Percentiles rank a stretch among this genome's conserved stretches.
phyloP scores from a whole-genome alignment of 2,113 vertebrate genomes.

The Ciconia boyciana region DNA sequence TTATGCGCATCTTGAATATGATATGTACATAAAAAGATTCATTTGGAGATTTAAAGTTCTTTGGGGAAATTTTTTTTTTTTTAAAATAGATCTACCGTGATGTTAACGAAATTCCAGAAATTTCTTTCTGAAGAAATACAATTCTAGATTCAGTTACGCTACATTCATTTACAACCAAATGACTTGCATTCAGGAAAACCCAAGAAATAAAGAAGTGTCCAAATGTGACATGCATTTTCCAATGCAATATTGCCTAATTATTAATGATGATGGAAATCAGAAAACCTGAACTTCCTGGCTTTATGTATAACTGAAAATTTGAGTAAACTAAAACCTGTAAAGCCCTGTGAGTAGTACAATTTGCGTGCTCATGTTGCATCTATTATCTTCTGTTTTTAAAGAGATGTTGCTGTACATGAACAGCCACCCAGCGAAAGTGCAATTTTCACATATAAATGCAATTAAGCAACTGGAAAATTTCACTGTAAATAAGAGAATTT shows the following conservation, averaged over 20 bases:
- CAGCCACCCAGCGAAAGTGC: accelerated
- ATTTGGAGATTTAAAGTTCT: not conserved
- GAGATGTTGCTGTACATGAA: not conserved
- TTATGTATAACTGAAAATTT: not conserved
- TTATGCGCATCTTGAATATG: not conserved
- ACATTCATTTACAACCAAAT: not conserved
- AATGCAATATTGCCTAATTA: not conserved
- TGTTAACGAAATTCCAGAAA: not conserved
- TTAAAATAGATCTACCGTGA: not conserved
- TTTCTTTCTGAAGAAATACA: not conserved
- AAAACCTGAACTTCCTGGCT: not conserved
- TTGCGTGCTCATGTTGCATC: not conserved
- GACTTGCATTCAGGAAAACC: not conserved
- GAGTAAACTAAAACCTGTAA: not conserved
- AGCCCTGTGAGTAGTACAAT: not conserved
- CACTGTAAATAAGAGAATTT: not conserved
- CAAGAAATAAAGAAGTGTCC: not conserved
- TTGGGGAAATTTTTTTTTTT: not conserved
- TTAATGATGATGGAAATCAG: not conserved
- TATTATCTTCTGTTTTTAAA: not conserved
- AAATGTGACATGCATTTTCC: not conserved
- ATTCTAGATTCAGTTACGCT: not conserved
- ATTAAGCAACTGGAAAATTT: not conserved
- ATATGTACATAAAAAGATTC: not conserved
- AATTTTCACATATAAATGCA: not conserved